phyloP scores from a whole-genome alignment of 2,888 invertebrate genomes.

The Sinelater perroti region DNA sequence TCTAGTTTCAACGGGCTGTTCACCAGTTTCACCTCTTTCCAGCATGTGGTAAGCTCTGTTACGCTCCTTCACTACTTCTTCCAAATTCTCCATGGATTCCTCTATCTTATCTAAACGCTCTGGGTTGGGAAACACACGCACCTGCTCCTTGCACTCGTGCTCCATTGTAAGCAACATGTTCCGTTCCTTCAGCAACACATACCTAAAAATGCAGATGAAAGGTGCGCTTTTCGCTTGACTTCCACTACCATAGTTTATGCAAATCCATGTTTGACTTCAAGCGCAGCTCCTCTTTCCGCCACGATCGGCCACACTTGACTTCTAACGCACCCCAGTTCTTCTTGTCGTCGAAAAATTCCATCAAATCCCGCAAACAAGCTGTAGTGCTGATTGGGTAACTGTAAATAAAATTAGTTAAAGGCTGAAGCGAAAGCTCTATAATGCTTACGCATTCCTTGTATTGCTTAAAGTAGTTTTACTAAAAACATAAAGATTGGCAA shows the following conservation, averaged over 20 bases:
- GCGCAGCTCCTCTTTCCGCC: conserved; percentile 89
- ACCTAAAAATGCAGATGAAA: conserved; percentile 63
- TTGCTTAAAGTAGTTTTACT: no score
- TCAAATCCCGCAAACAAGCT: conserved; percentile 64
- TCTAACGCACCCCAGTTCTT: conserved; percentile 83
- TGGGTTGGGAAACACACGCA: conserved; percentile 83
- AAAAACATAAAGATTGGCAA: no score
- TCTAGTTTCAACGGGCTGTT: conserved; percentile 72
- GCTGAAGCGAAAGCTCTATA: no score
- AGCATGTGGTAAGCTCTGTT: conserved; percentile 88
- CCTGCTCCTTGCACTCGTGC: conserved; percentile 74
- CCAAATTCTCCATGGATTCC: conserved; percentile 93
- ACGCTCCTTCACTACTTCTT: conserved; percentile 89
- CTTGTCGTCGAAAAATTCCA: conserved; percentile 90
- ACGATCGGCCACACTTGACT: conserved; percentile 84
- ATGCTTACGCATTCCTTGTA: no score
- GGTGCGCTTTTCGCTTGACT: neutral
- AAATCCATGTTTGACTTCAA: conserved; percentile 95
- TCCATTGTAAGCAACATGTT: conserved; percentile 99
- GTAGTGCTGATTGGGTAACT: conserved; percentile 54
- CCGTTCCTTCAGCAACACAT: conserved; percentile 88
- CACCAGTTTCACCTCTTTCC: conserved; percentile 89
- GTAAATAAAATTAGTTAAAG: no score
- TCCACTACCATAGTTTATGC: conserved; percentile 91
- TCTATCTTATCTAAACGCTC: conserved; percentile 94